Conservation (phyloP, 2,113 vertebrate genomes). For the Arothron firmamentum region DNA sequence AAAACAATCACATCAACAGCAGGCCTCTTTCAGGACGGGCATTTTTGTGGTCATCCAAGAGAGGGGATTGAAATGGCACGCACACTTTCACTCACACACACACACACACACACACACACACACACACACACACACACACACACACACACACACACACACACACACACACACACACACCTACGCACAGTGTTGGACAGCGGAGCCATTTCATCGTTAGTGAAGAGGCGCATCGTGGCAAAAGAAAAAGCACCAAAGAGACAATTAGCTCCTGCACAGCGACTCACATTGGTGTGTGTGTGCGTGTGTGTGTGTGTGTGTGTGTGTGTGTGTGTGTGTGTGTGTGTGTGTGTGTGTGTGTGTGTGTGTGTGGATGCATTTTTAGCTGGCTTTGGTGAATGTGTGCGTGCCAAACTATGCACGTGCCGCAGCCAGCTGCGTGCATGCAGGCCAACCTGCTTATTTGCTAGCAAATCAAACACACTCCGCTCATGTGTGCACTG, state of each 20-base stretch:
- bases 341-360: conserved; percentile 21
- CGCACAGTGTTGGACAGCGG: conserved; percentile 52
- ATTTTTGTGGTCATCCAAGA: conserved; percentile 62
- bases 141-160: conserved; percentile 29
- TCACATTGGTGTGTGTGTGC: conserved; percentile 31
- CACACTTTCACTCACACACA: conserved; percentile 25
- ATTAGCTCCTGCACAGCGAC: conserved; percentile 50
- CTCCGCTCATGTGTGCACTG: conserved; percentile 39
- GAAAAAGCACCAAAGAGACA: conserved; percentile 65
- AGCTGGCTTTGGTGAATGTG: conserved; percentile 5
- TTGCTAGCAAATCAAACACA: conserved; percentile 58
- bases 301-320: conserved; percentile 12
- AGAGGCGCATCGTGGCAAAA: conserved; percentile 49
- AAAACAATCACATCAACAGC: conserved; percentile 68
- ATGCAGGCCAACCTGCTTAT: conserved; percentile 45
- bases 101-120: conserved; percentile 20
- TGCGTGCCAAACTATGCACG: conserved; percentile 9
- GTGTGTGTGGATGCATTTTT: conserved; percentile 7
- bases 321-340: conserved; percentile 17
- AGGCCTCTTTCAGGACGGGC: conserved; percentile 63
- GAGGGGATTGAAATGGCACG: conserved; percentile 62
- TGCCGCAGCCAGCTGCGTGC: conserved; percentile 26
- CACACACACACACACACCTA: conserved; percentile 24
- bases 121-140: conserved; percentile 28
- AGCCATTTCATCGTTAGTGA: conserved; percentile 59